Conservation (phyloP, 2,113 vertebrate genomes). For the Phodopus roborovskii region DNA sequence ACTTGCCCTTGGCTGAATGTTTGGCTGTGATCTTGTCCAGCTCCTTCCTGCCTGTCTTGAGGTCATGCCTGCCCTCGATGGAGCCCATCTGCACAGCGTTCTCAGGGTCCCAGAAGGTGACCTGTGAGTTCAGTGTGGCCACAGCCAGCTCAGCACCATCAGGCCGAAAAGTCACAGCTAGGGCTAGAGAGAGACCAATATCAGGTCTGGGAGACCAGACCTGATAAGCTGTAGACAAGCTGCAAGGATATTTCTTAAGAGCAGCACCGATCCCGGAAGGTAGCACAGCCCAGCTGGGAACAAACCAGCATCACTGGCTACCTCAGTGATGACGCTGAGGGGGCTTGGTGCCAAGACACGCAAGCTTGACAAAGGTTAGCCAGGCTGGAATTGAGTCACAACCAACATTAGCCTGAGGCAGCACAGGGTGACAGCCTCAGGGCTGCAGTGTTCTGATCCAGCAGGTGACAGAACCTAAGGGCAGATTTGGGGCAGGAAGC, state of each 20-base stretch:
- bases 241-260: background rate
- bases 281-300: background rate
- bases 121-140: slow-evolving; percentile 93
- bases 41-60: slow-evolving; percentile 94
- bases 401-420: background rate
- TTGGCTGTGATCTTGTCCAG: slow-evolving; percentile 97
- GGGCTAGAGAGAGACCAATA: slow-evolving; percentile 81
- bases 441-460: background rate
- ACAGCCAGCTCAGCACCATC: slow-evolving; percentile 95
- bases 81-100: slow-evolving; percentile 90
- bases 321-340: too few species aligned
- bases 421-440: too few species aligned
- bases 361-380: background rate
- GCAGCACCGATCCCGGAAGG: too few species aligned
- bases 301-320: background rate
- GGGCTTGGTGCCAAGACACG: background rate
- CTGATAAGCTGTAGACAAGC: too few species aligned
- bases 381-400: background rate
- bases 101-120: slow-evolving; percentile 95
- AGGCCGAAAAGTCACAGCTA: slow-evolving; percentile 92
- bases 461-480: background rate
- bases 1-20: slow-evolving; percentile 96
- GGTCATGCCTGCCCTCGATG: slow-evolving; percentile 93
- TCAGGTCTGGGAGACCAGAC: background rate
- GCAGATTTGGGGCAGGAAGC: background rate